Conservation (phyloP, 2,113 vertebrate genomes). For the Myrmophylax atrothorax region DNA sequence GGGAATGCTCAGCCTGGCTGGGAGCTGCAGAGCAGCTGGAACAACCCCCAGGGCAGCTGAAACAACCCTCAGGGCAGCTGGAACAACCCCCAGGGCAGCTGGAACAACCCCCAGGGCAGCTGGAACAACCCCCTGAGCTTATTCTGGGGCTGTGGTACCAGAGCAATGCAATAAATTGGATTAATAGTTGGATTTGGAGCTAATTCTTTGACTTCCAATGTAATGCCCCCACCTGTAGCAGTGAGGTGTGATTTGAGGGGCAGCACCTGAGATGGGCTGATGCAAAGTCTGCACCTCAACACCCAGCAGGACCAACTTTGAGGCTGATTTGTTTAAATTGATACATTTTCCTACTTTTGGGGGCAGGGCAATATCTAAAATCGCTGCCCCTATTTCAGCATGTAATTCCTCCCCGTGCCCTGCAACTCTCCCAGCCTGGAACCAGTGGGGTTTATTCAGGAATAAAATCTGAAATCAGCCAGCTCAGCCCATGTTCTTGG, state of each 20-base stretch:
- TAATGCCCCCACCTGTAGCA: not conserved
- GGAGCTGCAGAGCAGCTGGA: not conserved
- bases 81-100: not conserved
- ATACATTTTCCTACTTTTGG: not conserved
- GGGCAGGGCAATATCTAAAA: not conserved
- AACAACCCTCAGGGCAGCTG: not conserved
- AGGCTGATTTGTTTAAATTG: not conserved
- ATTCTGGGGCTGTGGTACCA: not conserved
- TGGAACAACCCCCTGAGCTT: fast-evolving
- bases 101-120: not conserved
- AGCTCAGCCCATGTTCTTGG: not conserved
- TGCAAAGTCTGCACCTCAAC: not conserved
- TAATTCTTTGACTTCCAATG: not conserved
- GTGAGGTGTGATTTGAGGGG: not conserved
- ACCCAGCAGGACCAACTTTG: not conserved
- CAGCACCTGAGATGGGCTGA: not conserved
- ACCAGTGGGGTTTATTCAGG: not conserved
- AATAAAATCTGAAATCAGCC: not conserved
- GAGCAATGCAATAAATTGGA: not conserved
- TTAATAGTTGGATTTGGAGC: not conserved
- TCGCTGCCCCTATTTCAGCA: not conserved
- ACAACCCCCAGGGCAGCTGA: not conserved
- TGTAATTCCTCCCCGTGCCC: fast-evolving
- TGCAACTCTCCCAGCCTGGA: not conserved
- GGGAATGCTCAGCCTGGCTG: not conserved